Percentiles rank a stretch among this genome's conserved stretches.
Evolutionary conservation across 2,797 vertebrate genomes (phyloP).

Genomic region (Oceanodroma leucorhoa): DNA sequence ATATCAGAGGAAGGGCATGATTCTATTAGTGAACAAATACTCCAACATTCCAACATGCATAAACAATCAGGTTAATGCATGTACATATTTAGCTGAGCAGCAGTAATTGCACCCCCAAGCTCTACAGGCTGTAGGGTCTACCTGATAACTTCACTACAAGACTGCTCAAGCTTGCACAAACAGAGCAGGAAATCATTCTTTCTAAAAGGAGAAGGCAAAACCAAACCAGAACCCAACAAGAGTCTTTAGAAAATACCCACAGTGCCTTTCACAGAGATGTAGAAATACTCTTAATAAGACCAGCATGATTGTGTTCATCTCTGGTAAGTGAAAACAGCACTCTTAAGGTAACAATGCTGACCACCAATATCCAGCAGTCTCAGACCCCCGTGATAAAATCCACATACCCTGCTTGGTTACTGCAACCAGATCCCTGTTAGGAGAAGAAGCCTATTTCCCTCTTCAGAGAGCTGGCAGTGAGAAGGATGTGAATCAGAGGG

Average conservation of each 20-base stretch:
- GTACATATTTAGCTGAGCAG: not conserved
- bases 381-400: not conserved
- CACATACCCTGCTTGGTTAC: not conserved
- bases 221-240: not conserved
- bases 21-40: not conserved
- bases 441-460: not conserved
- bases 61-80: not conserved
- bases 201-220: not conserved
- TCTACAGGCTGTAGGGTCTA: not conserved
- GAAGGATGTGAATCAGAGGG: not conserved
- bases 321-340: not conserved
- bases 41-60: not conserved
- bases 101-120: not conserved
- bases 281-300: not conserved
- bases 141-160: not conserved
- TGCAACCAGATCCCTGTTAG: not conserved
- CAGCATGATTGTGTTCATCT: not conserved
- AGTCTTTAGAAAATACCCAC: not conserved
- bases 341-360: not conserved
- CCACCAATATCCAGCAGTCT: not conserved
- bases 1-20: not conserved
- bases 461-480: not conserved
- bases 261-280: not conserved
- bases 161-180: not conserved
- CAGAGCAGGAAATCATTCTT: rapidly evolving